Conservation (phyloP, 1,140 invertebrate species). For the Drosophila orena region DNA sequence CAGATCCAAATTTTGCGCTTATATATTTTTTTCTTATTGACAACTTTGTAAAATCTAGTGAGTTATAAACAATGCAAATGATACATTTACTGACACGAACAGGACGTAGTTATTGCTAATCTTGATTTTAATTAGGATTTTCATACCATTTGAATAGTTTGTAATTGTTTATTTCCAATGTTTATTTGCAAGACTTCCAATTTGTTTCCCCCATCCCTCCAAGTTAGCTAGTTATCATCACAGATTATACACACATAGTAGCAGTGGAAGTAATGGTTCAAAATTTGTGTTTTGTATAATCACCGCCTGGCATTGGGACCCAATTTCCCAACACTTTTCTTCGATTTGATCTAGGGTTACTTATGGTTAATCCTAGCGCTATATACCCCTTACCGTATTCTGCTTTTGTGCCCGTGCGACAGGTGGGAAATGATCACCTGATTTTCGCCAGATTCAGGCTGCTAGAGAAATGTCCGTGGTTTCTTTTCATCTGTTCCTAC, state of each 20-base stretch:
- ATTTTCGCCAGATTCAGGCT: conserved; percentile 8
- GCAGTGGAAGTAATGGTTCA: conserved; percentile 29
- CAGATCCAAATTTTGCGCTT: too few species aligned
- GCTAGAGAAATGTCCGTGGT: conserved; percentile 25
- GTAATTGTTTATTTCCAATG: neutral
- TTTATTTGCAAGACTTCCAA: neutral
- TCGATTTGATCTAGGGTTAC: neutral
- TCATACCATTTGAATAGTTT: neutral
- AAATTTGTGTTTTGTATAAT: conserved; percentile 50
- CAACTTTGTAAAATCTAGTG: too few species aligned
- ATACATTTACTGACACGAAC: too few species aligned
- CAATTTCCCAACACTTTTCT: neutral
- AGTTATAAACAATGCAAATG: too few species aligned
- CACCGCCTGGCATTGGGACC: neutral
- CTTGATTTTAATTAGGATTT: too few species aligned
- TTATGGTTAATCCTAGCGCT: conserved; percentile 10
- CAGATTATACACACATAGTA: conserved; percentile 24
- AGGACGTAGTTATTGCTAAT: too few species aligned
- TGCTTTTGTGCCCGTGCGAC: neutral
- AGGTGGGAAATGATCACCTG: neutral
- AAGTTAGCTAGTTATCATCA: conserved; percentile 10
- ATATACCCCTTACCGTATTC: conserved; percentile 5
- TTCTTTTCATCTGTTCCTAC: neutral
- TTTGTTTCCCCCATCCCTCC: conserved; percentile 4
- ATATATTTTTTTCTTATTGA: too few species aligned